Evolutionary conservation across 1,140 invertebrate genomes (phyloP).

Genomic region (Drepana arcuata): DNA sequence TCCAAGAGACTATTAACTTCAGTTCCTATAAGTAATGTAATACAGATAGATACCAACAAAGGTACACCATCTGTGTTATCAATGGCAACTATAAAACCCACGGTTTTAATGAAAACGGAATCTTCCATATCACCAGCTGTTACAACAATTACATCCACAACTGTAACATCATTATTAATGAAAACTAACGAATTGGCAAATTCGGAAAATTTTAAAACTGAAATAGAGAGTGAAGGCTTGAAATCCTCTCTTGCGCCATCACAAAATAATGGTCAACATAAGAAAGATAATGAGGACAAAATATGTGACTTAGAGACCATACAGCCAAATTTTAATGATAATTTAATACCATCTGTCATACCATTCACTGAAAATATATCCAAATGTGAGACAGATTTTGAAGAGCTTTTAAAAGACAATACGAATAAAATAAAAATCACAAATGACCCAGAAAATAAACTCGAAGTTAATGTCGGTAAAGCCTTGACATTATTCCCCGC

Average conservation of each 20-base stretch:
- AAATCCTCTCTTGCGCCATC: no score
- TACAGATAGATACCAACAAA: conserved; percentile 49
- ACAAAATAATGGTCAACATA: no score
- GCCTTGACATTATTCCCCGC: conserved; percentile 29
- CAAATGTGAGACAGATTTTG: conserved; percentile 69
- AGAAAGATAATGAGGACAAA: no score
- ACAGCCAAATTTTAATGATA: no score
- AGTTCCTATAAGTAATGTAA: conserved; percentile 39
- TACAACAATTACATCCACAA: conserved; percentile 40
- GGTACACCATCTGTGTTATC: conserved; percentile 42
- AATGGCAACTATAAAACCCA: conserved; percentile 42
- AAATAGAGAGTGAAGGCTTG: no score
- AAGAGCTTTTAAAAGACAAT: conserved; percentile 67
- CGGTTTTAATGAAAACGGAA: conserved; percentile 45
- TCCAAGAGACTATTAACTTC: conserved; percentile 42
- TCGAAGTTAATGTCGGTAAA: conserved; percentile 58
- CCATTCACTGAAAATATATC: conserved; percentile 24
- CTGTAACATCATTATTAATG: conserved; percentile 49
- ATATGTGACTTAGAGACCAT: no score
- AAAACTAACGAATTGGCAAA: no score
- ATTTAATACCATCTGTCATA: no score
- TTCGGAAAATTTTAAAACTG: no score
- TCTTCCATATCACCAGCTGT: conserved; percentile 26
- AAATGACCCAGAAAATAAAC: conserved; percentile 51
- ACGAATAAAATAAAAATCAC: conserved; percentile 67